phyloP scores from a whole-genome alignment of 2,888 invertebrate genomes.

The Ceramica pisi region DNA sequence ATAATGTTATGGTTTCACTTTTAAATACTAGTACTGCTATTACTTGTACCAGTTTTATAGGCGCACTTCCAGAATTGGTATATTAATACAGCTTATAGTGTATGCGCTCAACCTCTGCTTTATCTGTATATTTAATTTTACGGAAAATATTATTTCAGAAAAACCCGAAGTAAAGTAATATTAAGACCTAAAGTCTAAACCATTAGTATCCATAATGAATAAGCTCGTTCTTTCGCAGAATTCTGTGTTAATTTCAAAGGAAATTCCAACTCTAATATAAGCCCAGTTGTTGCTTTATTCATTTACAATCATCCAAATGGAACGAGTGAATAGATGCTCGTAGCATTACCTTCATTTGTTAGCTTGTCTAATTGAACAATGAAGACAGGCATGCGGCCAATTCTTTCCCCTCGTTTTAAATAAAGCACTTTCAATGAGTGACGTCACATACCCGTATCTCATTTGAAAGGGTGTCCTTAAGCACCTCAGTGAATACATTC shows the following conservation, averaged over 20 bases:
- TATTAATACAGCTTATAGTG: background rate
- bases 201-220: background rate
- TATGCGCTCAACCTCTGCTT: background rate
- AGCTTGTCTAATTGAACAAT: conserved; percentile 77
- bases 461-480: conserved; percentile 43
- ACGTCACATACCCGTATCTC: conserved; percentile 49
- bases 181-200: background rate
- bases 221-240: background rate
- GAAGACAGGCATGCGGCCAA: conserved; percentile 70
- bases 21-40: conserved; percentile 61
- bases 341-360: conserved; percentile 67
- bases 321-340: conserved; percentile 69
- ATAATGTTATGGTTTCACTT: conserved; percentile 76
- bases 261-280: conserved; percentile 30
- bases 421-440: conserved; percentile 62
- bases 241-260: conserved; percentile 25
- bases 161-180: background rate
- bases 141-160: conserved; percentile 7
- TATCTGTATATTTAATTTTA: conserved; percentile 10
- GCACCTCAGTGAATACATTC: conserved; percentile 32
- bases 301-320: conserved; percentile 59
- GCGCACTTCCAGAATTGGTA: background rate
- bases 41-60: conserved; percentile 17
- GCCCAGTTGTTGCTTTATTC: conserved; percentile 45
- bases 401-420: conserved; percentile 67